Base-by-base conservation (phyloP, 1,140 invertebrate genomes). In the Aphelenchoides besseyi region DNA sequence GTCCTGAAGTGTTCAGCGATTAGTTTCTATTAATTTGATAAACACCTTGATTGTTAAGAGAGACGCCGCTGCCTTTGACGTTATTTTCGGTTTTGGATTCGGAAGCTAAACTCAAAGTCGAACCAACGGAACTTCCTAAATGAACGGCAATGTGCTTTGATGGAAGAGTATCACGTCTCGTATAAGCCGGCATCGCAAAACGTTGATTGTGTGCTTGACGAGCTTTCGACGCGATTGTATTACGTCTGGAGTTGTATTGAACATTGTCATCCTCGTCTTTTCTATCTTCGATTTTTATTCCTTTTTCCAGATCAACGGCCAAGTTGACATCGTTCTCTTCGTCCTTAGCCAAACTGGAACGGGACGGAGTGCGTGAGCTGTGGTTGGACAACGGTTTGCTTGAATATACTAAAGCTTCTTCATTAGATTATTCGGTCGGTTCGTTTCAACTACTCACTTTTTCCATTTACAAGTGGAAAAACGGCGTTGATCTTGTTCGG, bases 151-250 rank as follows among this genome's bases (percentile, higher is more conserved):
- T 48, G 18, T 59, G 55, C 55, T 59, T 59, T 8, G 55, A 59
- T 5, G 55, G 55, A 5, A 59, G 5, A 28, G 55, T 59, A 23
- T 59, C 55, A 12, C 55, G 55, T 33, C 55, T 28, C 5, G 26
- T 59, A 23, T 59, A 59, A 28, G 55, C 32, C 5, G 55, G 55
- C 55, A 59, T 59, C 5, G 55, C 55, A 33, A 59, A 59, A 23
- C 55, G 55, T 28, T 28, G 32, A 23, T 59, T 59, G 55, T 59
- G 55, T 23, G 55, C 5, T 23, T 59, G 55, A 5, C 18, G 5
- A 8, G 5, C 55, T 33, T 33, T 28, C 5, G 26, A 8, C 5
- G 55, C 55, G 18, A 59, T 59, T 33, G 55, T 59, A 33, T 59
- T 59, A 8, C 55, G 55, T 8, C 55, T 5, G 26, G 5, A 8